phyloP scores from a whole-genome alignment of 2,113 vertebrate species.

The Proteles cristata region DNA sequence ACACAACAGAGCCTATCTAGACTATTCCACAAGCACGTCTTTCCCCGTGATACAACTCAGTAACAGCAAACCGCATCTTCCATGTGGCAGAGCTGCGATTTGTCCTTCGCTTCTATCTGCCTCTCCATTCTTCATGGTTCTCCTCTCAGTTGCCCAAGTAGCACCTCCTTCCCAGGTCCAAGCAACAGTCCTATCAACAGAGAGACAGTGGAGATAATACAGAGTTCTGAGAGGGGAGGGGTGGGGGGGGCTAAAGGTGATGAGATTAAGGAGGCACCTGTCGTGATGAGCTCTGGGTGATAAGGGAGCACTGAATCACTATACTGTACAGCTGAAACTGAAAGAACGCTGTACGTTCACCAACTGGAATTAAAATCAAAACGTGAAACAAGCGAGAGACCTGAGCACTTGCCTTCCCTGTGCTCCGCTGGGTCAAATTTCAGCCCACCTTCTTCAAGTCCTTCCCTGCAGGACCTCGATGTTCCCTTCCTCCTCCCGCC shows the following conservation, averaged over 20 bases:
- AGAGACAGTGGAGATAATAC: not conserved
- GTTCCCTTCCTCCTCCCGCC: not conserved
- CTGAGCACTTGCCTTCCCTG: not conserved
- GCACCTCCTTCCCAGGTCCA: not conserved
- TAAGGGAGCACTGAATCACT: not conserved
- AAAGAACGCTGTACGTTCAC: not conserved
- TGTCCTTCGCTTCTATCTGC: not conserved
- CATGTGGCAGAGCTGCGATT: not conserved
- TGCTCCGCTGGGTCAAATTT: not conserved
- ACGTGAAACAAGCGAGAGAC: not conserved
- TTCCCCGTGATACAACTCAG: not conserved
- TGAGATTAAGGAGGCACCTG: not conserved
- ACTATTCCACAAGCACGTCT: not conserved
- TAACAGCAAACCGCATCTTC: not conserved
- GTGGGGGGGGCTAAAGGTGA: not conserved
- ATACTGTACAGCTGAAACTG: not conserved
- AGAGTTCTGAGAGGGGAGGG: not conserved
- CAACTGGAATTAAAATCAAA: not conserved
- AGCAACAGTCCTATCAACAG: not conserved
- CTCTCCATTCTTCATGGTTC: not conserved
- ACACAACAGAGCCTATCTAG: too few species aligned
- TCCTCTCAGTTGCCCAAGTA: not conserved
- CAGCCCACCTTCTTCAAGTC: not conserved
- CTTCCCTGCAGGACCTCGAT: not conserved
- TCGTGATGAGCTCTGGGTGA: too few species aligned